Evolutionary conservation across 2,888 invertebrate species (phyloP).

Genomic region (Tetragnatha montana): DNA sequence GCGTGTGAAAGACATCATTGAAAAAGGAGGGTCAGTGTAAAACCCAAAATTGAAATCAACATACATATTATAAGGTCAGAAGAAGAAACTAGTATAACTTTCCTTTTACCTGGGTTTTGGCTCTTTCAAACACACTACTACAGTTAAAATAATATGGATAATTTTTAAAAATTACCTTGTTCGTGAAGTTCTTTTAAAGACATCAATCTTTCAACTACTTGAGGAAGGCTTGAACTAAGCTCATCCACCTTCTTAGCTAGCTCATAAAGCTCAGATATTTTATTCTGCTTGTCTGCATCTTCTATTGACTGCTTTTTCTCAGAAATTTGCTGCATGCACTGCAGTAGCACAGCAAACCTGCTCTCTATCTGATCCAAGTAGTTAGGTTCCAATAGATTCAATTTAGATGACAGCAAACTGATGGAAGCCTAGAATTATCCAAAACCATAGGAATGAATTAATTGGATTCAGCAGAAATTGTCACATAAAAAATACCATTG

Average conservation of each 20-base stretch:
- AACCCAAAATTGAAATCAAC: background rate
- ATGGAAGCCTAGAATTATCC: slow-evolving; percentile 82
- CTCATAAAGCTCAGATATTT: slow-evolving; percentile 85
- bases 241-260: slow-evolving; percentile 90
- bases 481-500: background rate
- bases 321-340: slow-evolving; percentile 85
- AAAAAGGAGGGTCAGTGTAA: no score
- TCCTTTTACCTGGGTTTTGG: no score
- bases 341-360: slow-evolving; percentile 84
- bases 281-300: slow-evolving; percentile 77
- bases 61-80: no score
- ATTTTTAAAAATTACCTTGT: slow-evolving; percentile 82
- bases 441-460: background rate
- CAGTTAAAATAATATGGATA: background rate
- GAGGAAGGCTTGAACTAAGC: slow-evolving; percentile 85
- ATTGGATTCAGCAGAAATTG: no score
- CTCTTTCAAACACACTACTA: no score
- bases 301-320: slow-evolving; percentile 80
- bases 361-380: slow-evolving; percentile 91
- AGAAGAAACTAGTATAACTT: no score
- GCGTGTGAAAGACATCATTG: no score
- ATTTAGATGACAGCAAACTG: slow-evolving; percentile 85
- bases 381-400: slow-evolving; percentile 86
- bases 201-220: slow-evolving; percentile 88
- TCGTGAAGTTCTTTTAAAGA: slow-evolving; percentile 91